A percentile compares a stretch with the other conserved stretches of the same genome.
Conservation (phyloP, 2,113 vertebrate genomes). For the Corythornis vintsioides region DNA sequence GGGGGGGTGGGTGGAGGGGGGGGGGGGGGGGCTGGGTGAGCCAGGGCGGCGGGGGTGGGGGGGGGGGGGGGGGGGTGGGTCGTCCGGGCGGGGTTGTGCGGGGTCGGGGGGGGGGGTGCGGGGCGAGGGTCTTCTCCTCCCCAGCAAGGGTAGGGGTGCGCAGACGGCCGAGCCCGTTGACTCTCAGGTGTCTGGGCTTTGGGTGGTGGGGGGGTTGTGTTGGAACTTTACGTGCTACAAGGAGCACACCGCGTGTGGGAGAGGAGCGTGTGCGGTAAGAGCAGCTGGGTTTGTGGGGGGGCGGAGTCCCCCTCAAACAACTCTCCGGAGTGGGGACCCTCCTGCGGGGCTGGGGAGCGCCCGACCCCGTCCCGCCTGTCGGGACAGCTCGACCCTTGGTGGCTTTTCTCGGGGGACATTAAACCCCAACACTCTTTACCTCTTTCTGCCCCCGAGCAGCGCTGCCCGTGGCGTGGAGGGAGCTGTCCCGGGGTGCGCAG, state of each 20-base stretch:
- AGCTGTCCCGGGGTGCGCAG: neutral
- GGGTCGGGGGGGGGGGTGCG: neutral
- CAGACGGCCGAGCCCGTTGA: neutral
- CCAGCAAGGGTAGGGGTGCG: neutral
- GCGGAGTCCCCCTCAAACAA: neutral
- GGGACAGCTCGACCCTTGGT: neutral
- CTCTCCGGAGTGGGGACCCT: neutral
- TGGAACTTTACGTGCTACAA: neutral
- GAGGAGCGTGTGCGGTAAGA: too few relatives aligned
- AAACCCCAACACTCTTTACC: accelerated
- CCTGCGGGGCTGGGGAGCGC: neutral
- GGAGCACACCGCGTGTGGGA: neutral
- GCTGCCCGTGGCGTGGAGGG: neutral
- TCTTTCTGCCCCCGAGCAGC: neutral
- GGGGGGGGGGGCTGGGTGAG: too few relatives aligned
- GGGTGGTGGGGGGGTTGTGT: too few relatives aligned
- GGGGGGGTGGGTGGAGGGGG: too few relatives aligned
- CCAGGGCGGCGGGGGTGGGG: too few relatives aligned
- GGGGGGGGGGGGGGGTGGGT: neutral
- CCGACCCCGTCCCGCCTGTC: too few relatives aligned
- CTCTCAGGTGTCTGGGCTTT: neutral
- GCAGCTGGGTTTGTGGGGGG: neutral
- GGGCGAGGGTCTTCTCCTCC: too few relatives aligned
- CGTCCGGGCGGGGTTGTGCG: neutral
- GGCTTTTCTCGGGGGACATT: neutral